Percentiles rank a stretch among this genome's conserved stretches.
Evolutionary conservation across 2,797 vertebrate genomes (phyloP).

Genomic region (Sebastes hubbsi): DNA sequence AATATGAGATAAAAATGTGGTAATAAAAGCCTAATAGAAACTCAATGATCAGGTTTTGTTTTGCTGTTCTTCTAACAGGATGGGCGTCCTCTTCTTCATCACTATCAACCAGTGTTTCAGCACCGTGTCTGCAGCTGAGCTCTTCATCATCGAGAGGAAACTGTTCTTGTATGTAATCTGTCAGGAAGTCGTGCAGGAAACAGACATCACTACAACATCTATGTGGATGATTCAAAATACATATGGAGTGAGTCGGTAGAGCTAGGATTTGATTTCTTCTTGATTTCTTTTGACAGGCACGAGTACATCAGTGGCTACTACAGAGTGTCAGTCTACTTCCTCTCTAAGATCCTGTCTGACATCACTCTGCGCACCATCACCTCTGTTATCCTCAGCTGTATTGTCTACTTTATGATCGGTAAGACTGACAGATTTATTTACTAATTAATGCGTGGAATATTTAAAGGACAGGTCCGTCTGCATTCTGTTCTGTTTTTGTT

Average conservation of each 20-base stretch:
- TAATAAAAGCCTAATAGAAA: not conserved
- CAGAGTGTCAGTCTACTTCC: conserved; percentile 90
- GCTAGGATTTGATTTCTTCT: not conserved
- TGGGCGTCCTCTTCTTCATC: conserved; percentile 93
- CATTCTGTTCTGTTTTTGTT: too few relatives aligned
- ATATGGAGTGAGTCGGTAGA: not conserved
- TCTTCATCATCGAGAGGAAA: conserved; percentile 92
- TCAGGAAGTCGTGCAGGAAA: not conserved
- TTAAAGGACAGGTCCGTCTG: too few relatives aligned
- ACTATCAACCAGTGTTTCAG: conserved; percentile 93
- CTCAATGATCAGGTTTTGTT: not conserved
- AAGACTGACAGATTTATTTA: not conserved
- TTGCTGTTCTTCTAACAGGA: conserved; percentile 71
- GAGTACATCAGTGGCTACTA: conserved; percentile 98
- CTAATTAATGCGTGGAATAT: too few relatives aligned
- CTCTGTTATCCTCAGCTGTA: conserved; percentile 86
- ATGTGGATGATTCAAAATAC: not conserved
- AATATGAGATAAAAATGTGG: not conserved
- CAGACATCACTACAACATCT: not conserved
- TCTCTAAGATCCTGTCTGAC: conserved; percentile 90
- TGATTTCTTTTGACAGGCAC: conserved; percentile 81
- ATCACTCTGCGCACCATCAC: conserved; percentile 87
- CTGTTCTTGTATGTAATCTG: conserved; percentile 76
- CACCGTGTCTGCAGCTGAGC: conserved; percentile 89
- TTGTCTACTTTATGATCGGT: conserved; percentile 91